Conservation (phyloP, 2,888 invertebrate genomes). For the Agrochola lota region DNA sequence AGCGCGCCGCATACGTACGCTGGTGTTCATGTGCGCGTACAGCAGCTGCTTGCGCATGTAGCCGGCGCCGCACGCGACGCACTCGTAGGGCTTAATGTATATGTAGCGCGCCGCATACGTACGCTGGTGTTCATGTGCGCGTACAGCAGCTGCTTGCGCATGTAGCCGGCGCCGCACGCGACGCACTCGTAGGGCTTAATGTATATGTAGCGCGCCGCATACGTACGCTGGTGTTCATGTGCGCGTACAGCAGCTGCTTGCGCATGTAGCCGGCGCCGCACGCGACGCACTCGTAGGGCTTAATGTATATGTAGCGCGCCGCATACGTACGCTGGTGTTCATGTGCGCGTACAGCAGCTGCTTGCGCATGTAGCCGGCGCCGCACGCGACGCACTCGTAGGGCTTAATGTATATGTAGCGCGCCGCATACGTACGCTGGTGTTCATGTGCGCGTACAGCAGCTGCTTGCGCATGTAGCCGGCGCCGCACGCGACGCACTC, state of each 20-base stretch:
- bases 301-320: too few relatives aligned
- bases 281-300: constrained; percentile 95
- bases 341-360: constrained; percentile 94
- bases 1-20: too few relatives aligned
- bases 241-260: constrained; percentile 94
- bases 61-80: constrained; percentile 94
- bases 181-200: constrained; percentile 96
- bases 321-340: constrained; percentile 91
- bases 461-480: constrained; percentile 96
- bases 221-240: constrained; percentile 92
- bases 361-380: constrained; percentile 95
- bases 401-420: too few relatives aligned
- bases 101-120: too few relatives aligned
- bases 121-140: constrained; percentile 94
- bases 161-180: constrained; percentile 95
- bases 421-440: constrained; percentile 89
- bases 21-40: constrained; percentile 94
- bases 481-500: constrained; percentile 95
- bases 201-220: too few relatives aligned
- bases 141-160: constrained; percentile 95
- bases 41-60: constrained; percentile 96
- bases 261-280: constrained; percentile 96
- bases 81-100: constrained; percentile 97
- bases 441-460: constrained; percentile 94
- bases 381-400: constrained; percentile 95